phyloP scores from a whole-genome alignment of 1,140 invertebrate species.

The Phthorimaea operculella region DNA sequence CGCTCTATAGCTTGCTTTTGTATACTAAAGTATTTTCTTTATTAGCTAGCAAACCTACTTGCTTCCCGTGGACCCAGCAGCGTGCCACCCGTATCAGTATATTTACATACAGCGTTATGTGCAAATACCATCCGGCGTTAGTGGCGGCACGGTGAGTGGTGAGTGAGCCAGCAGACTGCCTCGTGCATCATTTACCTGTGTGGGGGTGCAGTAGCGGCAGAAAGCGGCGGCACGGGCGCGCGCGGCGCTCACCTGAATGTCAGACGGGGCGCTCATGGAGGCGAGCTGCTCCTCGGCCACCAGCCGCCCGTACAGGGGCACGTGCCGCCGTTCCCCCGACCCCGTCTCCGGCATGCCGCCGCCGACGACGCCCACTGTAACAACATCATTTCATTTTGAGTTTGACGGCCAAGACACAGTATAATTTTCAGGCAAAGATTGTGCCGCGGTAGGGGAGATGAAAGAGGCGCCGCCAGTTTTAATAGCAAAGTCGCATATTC shows the following conservation, averaged over 20 bases:
- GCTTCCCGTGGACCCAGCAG: no score
- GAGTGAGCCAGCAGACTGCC: slow-evolving; percentile 41
- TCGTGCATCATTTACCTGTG: slow-evolving; percentile 64
- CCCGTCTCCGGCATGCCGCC: slow-evolving; percentile 65
- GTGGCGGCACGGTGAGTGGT: neutral
- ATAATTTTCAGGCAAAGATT: no score
- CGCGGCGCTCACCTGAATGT: slow-evolving; percentile 74
- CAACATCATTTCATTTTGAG: no score
- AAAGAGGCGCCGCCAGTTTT: no score
- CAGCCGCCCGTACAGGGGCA: slow-evolving; percentile 86
- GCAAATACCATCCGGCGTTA: slow-evolving; percentile 2
- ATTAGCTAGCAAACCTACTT: no score
- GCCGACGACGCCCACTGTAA: slow-evolving; percentile 60
- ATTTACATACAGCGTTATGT: no score
- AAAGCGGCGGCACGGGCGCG: slow-evolving; percentile 87
- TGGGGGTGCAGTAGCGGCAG: slow-evolving; percentile 89
- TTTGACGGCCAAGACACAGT: no score
- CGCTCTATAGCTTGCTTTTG: no score
- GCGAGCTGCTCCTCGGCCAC: slow-evolving; percentile 87
- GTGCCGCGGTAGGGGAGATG: no score
- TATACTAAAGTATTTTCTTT: no score
- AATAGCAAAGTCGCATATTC: no score
- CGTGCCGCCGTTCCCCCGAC: slow-evolving; percentile 71
- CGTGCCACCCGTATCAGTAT: no score
- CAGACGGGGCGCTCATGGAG: slow-evolving; percentile 74